Percentiles rank a stretch among this genome's conserved stretches.
phyloP scores from a whole-genome alignment of 2,113 vertebrate species.

The Tychaedon coryphoeus region DNA sequence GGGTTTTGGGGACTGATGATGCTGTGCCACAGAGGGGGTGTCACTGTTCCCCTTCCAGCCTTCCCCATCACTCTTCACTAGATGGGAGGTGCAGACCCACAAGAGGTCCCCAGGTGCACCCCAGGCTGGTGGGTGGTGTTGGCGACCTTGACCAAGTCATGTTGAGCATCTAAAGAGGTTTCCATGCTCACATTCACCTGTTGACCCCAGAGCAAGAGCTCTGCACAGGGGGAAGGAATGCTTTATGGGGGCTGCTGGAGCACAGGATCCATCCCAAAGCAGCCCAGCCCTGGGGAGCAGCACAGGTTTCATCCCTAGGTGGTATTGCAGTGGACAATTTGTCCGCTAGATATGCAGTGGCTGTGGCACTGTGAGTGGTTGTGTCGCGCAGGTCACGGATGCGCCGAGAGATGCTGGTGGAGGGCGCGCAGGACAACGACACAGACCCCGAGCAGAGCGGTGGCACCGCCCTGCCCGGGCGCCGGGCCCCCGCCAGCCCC shows the following conservation, averaged over 20 bases:
- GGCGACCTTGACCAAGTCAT: background rate
- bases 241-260: background rate
- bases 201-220: accelerated
- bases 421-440: conserved; percentile 89
- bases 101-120: background rate
- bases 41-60: background rate
- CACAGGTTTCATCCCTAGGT: background rate
- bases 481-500: conserved; percentile 74
- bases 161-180: background rate
- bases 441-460: conserved; percentile 82
- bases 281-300: background rate
- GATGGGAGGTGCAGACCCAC: background rate
- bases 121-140: background rate
- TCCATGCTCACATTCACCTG: background rate
- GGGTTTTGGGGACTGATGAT: background rate
- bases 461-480: conserved; percentile 3
- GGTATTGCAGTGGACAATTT: accelerated
- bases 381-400: conserved; percentile 88
- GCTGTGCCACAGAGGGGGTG: background rate
- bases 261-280: background rate
- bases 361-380: accelerated
- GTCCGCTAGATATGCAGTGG: accelerated
- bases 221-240: accelerated
- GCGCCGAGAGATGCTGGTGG: conserved; percentile 94
- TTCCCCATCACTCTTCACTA: background rate